Conservation (phyloP, 2,113 vertebrate species). For the Oryzias woworae region DNA sequence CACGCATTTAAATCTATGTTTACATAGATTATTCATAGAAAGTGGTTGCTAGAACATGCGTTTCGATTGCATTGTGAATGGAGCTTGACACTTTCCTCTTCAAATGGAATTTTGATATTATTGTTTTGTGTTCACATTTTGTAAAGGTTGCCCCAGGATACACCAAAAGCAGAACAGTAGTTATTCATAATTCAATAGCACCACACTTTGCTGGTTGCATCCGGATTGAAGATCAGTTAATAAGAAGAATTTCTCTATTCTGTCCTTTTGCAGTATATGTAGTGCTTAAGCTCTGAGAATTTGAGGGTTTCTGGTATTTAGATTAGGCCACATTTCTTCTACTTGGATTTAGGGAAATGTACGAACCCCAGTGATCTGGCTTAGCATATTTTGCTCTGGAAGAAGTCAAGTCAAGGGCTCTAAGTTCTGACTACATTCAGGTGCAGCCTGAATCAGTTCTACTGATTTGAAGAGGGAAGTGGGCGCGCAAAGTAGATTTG, state of each 20-base stretch:
- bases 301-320: slow-evolving; percentile 28
- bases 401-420: slow-evolving; percentile 40
- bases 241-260: slow-evolving; percentile 11
- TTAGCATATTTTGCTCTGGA: slow-evolving; percentile 57
- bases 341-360: slow-evolving; percentile 35
- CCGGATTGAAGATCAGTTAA: slow-evolving; percentile 7
- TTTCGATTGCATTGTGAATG: no score
- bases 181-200: neutral
- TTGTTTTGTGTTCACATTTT: no score
- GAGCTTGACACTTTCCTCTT: no score
- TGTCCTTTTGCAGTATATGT: neutral
- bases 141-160: no score
- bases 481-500: slow-evolving; percentile 70
- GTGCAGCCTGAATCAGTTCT: slow-evolving; percentile 43
- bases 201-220: neutral
- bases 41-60: no score
- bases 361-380: slow-evolving; percentile 53
- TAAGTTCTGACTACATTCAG: slow-evolving; percentile 64
- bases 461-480: slow-evolving; percentile 61
- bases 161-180: no score
- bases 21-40: no score
- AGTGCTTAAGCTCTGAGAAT: slow-evolving; percentile 1
- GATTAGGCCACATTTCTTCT: slow-evolving; percentile 40
- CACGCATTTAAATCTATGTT: no score
- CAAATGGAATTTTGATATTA: no score